Conservation (phyloP, 2,888 invertebrate species). For the Diarsia rubi region DNA sequence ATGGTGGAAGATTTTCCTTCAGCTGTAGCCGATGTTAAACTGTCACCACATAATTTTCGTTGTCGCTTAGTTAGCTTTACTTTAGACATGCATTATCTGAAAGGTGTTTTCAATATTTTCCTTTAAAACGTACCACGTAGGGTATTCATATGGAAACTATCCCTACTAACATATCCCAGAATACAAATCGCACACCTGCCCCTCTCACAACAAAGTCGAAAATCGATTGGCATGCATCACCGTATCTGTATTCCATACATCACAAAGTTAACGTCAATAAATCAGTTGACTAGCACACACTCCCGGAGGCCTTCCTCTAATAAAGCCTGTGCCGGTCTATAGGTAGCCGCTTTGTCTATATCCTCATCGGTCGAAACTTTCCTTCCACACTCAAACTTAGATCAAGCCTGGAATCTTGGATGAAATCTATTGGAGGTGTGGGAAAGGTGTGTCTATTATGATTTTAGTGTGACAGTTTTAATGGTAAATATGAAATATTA, state of each 20-base stretch:
- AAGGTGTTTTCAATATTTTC: slow-evolving; percentile 37
- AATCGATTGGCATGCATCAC: slow-evolving; percentile 47
- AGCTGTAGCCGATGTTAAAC: background rate
- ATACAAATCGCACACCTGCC: slow-evolving; percentile 25
- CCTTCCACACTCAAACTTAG: slow-evolving; percentile 89
- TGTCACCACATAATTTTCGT: background rate
- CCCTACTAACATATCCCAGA: too few species aligned
- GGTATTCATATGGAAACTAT: slow-evolving; percentile 30
- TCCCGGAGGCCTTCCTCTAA: slow-evolving; percentile 77
- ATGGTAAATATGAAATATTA: too few species aligned
- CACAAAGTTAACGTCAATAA: slow-evolving; percentile 73
- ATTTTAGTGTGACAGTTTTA: slow-evolving; percentile 72
- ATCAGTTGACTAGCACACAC: slow-evolving; percentile 77
- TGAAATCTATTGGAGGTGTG: slow-evolving; percentile 56
- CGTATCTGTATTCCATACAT: slow-evolving; percentile 65
- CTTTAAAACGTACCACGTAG: slow-evolving; percentile 17
- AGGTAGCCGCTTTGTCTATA: slow-evolving; percentile 85
- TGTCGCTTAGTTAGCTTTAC: too few species aligned
- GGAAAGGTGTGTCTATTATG: slow-evolving; percentile 67
- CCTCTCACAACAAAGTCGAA: slow-evolving; percentile 17
- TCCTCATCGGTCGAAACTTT: slow-evolving; percentile 87
- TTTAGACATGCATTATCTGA: background rate
- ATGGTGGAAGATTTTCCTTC: slow-evolving; percentile 15
- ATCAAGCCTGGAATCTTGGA: slow-evolving; percentile 82
- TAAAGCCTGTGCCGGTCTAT: slow-evolving; percentile 79